Conservation (phyloP, 2,113 vertebrate species). For the Todiramphus saurophagus region DNA sequence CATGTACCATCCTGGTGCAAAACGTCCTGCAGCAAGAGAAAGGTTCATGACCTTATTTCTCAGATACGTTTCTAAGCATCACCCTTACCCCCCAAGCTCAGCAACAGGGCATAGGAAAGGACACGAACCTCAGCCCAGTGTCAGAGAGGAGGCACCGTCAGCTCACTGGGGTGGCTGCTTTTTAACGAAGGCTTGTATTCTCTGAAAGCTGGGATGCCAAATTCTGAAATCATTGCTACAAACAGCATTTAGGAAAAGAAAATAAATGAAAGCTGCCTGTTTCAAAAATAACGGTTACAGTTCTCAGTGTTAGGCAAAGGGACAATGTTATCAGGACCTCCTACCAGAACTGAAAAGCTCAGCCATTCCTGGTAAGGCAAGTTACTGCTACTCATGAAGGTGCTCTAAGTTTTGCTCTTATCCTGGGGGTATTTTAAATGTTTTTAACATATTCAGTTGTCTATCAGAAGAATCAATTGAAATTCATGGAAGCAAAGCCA, state of each 20-base stretch:
- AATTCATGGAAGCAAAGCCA: background rate
- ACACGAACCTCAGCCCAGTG: rapidly evolving
- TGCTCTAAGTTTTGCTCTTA: background rate
- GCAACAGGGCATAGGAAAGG: background rate
- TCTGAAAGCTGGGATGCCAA: background rate
- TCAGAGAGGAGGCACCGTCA: background rate
- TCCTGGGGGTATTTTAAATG: background rate
- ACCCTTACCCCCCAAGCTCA: background rate
- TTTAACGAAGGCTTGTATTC: background rate
- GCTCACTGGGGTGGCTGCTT: rapidly evolving
- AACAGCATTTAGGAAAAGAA: background rate
- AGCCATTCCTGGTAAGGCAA: background rate
- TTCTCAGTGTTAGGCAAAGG: background rate
- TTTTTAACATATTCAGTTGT: background rate
- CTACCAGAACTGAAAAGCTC: background rate
- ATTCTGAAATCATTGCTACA: background rate
- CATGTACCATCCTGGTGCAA: background rate
- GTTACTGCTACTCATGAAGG: background rate
- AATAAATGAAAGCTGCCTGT: background rate
- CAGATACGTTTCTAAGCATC: background rate
- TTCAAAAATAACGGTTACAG: background rate
- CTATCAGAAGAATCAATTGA: background rate
- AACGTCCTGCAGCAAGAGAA: background rate
- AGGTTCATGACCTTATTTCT: background rate
- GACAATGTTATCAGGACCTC: background rate